A percentile compares a stretch with the other conserved stretches of the same genome.
These are phyloP conservation scores for Drosophila melanocephala DNA, from an alignment of 2,888 invertebrate genomes.

Conservation along the genomic window DNA sequence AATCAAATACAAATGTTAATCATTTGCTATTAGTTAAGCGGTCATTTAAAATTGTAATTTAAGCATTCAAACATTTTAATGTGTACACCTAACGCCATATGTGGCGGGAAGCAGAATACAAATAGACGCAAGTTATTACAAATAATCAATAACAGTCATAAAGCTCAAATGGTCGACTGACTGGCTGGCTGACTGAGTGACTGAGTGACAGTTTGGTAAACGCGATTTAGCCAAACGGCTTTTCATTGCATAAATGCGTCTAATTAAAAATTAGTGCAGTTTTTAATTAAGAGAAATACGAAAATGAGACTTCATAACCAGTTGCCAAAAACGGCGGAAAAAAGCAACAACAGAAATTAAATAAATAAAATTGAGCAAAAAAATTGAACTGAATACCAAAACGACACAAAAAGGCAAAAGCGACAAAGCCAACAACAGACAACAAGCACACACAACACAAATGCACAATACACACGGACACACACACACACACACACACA, in stretches of 20 bases:
- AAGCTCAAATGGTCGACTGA: slow-evolving; percentile 1
- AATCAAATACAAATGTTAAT: slow-evolving; percentile 7
- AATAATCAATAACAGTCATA: slow-evolving; percentile 31
- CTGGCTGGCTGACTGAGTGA: slow-evolving; percentile 14
- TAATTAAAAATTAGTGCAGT: slow-evolving; percentile 79
- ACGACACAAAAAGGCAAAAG: slow-evolving; percentile 69
- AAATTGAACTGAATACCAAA: slow-evolving; percentile 74
- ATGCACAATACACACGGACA: slow-evolving; percentile 2
- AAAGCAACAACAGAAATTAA: slow-evolving; percentile 44
- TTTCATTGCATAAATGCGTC: slow-evolving; percentile 57
- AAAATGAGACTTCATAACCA: slow-evolving; percentile 81
- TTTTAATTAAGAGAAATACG: slow-evolving; percentile 77
- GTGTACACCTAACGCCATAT: slow-evolving; percentile 24
- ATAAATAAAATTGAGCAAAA: slow-evolving; percentile 57
- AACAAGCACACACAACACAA: slow-evolving; percentile 11
- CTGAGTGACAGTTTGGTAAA: slow-evolving; percentile 15
- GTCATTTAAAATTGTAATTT: neutral
- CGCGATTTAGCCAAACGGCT: slow-evolving; percentile 34
- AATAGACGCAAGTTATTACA: slow-evolving; percentile 25
- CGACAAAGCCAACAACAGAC: slow-evolving; percentile 38
- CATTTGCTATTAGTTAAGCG: neutral
- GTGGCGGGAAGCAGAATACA: slow-evolving; percentile 6
- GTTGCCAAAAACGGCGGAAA: slow-evolving; percentile 69
- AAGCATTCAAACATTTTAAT: slow-evolving; percentile 3
- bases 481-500: neutral